These are phyloP conservation scores for Sclerurus mexicanus DNA, from an alignment of 2,113 vertebrate species.

Conservation along the genomic window DNA sequence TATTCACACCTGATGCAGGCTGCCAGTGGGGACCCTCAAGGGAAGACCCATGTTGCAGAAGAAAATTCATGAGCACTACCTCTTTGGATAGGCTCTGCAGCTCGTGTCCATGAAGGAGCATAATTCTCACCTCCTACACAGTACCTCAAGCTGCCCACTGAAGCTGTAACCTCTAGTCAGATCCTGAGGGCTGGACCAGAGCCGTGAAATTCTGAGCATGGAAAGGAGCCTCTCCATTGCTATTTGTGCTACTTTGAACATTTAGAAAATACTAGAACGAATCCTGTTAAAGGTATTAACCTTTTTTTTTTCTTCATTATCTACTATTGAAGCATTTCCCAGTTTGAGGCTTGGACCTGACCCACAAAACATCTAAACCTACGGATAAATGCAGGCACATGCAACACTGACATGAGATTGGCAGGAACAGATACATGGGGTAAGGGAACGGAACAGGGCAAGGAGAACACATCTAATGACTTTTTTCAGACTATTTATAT, in stretches of 20 bases:
- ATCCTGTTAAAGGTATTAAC: background rate
- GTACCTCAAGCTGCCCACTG: background rate
- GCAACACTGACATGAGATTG: background rate
- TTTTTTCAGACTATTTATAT: background rate
- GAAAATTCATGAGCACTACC: accelerated
- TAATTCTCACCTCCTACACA: background rate
- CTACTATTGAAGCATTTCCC: background rate
- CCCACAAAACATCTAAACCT: background rate
- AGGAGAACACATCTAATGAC: background rate
- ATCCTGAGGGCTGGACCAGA: background rate
- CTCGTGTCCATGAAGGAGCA: background rate
- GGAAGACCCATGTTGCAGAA: background rate
- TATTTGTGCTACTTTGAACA: background rate
- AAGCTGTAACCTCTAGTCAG: background rate
- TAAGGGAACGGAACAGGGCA: background rate
- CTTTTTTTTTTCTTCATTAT: background rate
- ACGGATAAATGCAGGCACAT: background rate
- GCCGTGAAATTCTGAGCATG: background rate
- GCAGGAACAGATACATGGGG: background rate
- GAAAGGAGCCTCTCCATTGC: background rate
- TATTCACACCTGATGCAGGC: background rate
- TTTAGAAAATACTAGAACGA: background rate
- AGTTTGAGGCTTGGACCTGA: background rate
- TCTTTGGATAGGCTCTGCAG: background rate
- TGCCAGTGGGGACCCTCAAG: background rate